Evolutionary conservation across 2,797 vertebrate genomes (phyloP).

Genomic region (Eospalax fontanierii): DNA sequence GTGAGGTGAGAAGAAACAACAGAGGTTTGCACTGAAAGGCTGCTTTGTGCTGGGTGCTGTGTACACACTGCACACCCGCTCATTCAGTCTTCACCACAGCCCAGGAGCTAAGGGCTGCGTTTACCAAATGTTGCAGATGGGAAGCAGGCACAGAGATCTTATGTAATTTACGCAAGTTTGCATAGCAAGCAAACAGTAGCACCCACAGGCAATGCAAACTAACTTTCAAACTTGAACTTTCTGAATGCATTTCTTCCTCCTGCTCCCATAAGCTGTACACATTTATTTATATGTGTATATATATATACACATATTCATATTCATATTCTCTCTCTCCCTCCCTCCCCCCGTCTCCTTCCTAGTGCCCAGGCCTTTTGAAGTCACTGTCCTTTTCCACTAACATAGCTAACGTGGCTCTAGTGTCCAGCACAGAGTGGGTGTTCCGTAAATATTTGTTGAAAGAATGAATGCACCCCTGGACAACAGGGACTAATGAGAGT

Average conservation of each 20-base stretch:
- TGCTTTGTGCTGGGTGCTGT: background rate
- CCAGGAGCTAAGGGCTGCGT: too few relatives aligned
- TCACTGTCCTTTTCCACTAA: background rate
- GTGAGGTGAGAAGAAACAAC: background rate
- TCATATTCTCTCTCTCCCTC: too few relatives aligned
- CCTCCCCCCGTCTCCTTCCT: too few relatives aligned
- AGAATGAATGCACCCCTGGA: background rate
- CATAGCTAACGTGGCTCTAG: background rate
- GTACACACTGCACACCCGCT: background rate
- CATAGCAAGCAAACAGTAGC: background rate
- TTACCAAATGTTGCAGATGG: background rate
- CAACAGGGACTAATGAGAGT: background rate
- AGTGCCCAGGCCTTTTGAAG: background rate
- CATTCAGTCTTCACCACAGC: background rate
- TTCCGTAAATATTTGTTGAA: conserved; percentile 33
- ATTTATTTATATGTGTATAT: background rate
- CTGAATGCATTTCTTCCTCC: background rate
- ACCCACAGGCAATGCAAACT: background rate
- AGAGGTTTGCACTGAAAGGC: background rate
- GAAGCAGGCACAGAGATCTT: background rate
- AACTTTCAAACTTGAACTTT: background rate
- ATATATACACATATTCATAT: accelerated
- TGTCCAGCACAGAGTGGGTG: background rate
- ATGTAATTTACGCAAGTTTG: background rate
- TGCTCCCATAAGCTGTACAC: background rate